Conservation (phyloP, 2,797 vertebrate species). For the Anguilla megastoma region DNA sequence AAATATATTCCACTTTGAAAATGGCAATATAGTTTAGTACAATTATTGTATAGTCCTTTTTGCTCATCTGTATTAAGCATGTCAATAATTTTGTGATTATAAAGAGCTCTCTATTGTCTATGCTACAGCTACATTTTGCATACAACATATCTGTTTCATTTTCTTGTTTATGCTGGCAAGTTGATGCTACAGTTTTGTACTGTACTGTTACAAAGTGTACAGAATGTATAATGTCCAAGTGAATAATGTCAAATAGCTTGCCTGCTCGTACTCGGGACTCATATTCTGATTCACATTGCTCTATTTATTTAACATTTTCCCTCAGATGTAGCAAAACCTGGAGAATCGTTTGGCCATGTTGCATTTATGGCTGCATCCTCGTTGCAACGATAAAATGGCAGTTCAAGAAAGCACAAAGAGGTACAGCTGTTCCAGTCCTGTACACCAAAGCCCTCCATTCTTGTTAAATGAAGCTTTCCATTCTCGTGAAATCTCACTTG, state of each 20-base stretch:
- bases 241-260: not conserved
- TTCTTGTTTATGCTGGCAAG: not conserved
- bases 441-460: not conserved
- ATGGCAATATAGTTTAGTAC: too few species aligned
- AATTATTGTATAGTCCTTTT: too few species aligned
- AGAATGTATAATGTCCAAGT: not conserved
- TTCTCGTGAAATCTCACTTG: not conserved
- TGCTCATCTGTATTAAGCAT: too few species aligned
- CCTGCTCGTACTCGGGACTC: not conserved
- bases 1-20: too few species aligned
- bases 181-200: not conserved
- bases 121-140: not conserved
- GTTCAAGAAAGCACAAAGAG: not conserved
- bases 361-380: not conserved
- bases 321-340: not conserved
- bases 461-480: not conserved
- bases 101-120: too few species aligned
- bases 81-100: too few species aligned
- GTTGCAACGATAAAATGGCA: not conserved
- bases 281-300: not conserved
- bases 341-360: not conserved
- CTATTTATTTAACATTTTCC: not conserved
- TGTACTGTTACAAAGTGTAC: not conserved
- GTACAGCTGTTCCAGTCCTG: not conserved
- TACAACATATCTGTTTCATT: not conserved